A percentile compares a stretch with the other conserved stretches of the same genome.
These are phyloP conservation scores for Aphelinus atriplicis DNA, from an alignment of 1,140 invertebrate species.

Conservation along the genomic window DNA sequence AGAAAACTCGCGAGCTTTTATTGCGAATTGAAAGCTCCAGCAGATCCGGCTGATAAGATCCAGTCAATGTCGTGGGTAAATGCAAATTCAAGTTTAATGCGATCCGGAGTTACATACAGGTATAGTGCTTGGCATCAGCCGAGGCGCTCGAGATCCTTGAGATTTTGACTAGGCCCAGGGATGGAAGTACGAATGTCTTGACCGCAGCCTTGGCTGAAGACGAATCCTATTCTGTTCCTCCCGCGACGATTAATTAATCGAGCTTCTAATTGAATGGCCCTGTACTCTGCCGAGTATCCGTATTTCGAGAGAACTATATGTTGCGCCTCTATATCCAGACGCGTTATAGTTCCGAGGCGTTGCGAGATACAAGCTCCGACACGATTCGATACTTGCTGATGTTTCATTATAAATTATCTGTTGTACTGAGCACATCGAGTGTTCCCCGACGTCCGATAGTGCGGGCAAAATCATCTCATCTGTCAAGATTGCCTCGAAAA, in stretches of 20 bases:
- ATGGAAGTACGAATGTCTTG: conserved; percentile 32
- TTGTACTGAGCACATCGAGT: too few relatives aligned
- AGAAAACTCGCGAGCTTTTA: too few relatives aligned
- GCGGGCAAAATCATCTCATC: too few relatives aligned
- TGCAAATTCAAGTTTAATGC: conserved; percentile 21
- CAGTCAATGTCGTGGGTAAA: conserved; percentile 5
- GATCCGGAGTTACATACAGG: neutral
- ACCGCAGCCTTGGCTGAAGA: conserved; percentile 24
- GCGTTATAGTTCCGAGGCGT: too few relatives aligned
- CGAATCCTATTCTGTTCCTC: conserved; percentile 41
- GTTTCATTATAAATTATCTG: too few relatives aligned
- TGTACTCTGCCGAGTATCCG: conserved; percentile 41
- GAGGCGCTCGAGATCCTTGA: neutral
- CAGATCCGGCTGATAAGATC: neutral
- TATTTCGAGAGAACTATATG: too few relatives aligned
- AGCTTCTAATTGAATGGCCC: conserved; percentile 56
- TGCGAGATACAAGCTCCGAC: too few relatives aligned
- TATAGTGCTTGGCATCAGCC: neutral
- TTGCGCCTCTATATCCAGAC: too few relatives aligned
- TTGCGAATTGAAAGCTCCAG: too few relatives aligned
- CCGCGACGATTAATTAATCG: conserved; percentile 57
- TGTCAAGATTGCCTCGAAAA: too few relatives aligned
- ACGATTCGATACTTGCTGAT: too few relatives aligned
- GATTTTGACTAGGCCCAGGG: conserved; percentile 1
- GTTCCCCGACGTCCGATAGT: too few relatives aligned